Conservation (phyloP, 2,888 invertebrate species). For the Melikaiella ostensackeni region DNA sequence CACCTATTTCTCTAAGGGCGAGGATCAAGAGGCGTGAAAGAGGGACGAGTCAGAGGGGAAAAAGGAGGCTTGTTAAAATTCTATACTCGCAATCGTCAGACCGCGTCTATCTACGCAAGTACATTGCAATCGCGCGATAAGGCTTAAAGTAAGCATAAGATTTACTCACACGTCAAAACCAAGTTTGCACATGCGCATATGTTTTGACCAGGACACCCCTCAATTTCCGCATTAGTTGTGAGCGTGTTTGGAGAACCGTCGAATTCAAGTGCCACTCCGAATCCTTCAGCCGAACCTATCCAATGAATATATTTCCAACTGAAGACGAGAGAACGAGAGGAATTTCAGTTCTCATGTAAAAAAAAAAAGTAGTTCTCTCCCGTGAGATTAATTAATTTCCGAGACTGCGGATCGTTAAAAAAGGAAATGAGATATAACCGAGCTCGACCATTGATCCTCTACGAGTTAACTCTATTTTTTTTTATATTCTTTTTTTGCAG, state of each 20-base stretch:
- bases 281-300: constrained; percentile 4
- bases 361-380: constrained; percentile 14
- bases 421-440: neutral
- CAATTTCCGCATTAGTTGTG: constrained; percentile 5
- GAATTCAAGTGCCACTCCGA: constrained; percentile 6
- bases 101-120: constrained; percentile 1
- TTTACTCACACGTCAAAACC: neutral
- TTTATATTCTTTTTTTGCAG: neutral
- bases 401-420: constrained; percentile 15
- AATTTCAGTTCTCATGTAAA: constrained; percentile 26
- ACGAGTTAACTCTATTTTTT: neutral
- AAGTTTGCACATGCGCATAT: neutral
- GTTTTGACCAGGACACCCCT: neutral
- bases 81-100: constrained; percentile 11
- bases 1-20: constrained; percentile 1
- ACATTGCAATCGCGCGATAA: neutral
- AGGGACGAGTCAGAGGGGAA: constrained; percentile 14
- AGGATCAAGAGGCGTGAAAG: constrained; percentile 17
- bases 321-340: constrained; percentile 8
- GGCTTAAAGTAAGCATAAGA: constrained; percentile 9
- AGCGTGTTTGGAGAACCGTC: neutral
- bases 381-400: constrained; percentile 34
- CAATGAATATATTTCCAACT: constrained; percentile 33
- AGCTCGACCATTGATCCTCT: constrained; percentile 9
- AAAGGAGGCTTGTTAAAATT: constrained; percentile 25